Base-by-base conservation (phyloP, 2,797 vertebrate species). In the Micrastur ruficollis region DNA sequence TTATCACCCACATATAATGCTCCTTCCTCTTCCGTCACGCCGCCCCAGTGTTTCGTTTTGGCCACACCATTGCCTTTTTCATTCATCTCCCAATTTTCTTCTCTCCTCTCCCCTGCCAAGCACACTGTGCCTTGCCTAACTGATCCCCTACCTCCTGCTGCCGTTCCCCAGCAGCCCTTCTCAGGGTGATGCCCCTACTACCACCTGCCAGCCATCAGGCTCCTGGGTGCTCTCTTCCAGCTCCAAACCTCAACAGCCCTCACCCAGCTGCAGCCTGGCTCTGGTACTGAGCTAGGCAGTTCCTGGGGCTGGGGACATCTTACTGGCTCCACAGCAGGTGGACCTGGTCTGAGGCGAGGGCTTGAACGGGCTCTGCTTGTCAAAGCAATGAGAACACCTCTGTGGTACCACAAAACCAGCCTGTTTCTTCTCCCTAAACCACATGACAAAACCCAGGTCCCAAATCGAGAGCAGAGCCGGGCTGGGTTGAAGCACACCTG, bases 381-480 rank as follows among this genome's bases (percentile, higher is more conserved):
- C 52, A 29, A 56, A 83, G 52, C 67, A 40, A 42, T 0, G 0
- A 61, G 29, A 89, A 40, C 36, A 65, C 29, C 71, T 89, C n/a
- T n/a, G 17, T 0, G 0, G 40, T 31, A 73, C 46, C 46, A 15
- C 32, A 58, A 59, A 81, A 46, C 8, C 14, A 22, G 46, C 22
- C 56, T 55, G 0, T 47, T 70, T 50, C 12, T 62, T 82, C 14
- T 25, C 46, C 47, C 55, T 11, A 78, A 55, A 10, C 11, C 21
- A 5, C 1, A 3, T 6, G 18, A 66, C 31, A 66, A 29, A 66
- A 44, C 6, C 6, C 18, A 16, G 16, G 46, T 36, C 55, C 29
- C 23, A 18, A 50, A 22, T 2, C 0, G 2, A 44, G n/a, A 38
- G 40, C 3, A 4, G 25, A 49, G 11, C 23, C 11, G 11, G 53